Percentiles rank a stretch among this genome's conserved stretches.
Evolutionary conservation across 2,797 vertebrate species (phyloP).

Genomic region (Spinus pinus): DNA sequence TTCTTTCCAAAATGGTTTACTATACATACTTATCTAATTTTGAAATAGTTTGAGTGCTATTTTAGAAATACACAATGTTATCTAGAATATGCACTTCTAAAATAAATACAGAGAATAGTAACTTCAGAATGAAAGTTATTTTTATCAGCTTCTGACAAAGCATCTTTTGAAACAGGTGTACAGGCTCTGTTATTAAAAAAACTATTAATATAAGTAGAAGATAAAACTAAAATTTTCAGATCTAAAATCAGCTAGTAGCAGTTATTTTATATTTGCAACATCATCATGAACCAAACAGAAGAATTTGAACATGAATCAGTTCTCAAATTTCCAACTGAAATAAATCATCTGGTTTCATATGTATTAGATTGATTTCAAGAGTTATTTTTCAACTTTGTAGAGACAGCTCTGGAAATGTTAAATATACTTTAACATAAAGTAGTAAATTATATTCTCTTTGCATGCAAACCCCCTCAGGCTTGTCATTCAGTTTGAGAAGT

Average conservation of each 20-base stretch:
- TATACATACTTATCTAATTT: not conserved
- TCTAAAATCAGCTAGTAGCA: not conserved
- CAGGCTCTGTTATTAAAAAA: not conserved
- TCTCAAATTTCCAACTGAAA: not conserved
- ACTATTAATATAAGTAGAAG: not conserved
- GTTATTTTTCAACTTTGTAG: not conserved
- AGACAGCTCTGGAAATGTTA: not conserved
- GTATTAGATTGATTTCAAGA: not conserved
- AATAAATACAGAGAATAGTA: not conserved
- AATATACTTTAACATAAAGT: not conserved
- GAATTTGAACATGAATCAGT: not conserved
- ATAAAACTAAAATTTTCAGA: not conserved
- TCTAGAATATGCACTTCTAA: not conserved
- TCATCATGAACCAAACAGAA: not conserved
- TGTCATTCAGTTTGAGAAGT: not conserved
- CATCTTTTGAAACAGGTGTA: not conserved
- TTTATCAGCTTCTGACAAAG: not conserved
- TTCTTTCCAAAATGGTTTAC: not conserved
- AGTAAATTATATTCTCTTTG: not conserved
- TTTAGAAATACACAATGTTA: not conserved
- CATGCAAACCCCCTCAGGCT: not conserved
- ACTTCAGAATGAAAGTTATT: not conserved
- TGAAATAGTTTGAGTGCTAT: not conserved
- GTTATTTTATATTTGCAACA: not conserved
- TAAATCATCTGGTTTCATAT: not conserved